These are phyloP conservation scores for Forbesichthys agassizii DNA, from an alignment of 2,113 vertebrate species.

Conservation along the genomic window DNA sequence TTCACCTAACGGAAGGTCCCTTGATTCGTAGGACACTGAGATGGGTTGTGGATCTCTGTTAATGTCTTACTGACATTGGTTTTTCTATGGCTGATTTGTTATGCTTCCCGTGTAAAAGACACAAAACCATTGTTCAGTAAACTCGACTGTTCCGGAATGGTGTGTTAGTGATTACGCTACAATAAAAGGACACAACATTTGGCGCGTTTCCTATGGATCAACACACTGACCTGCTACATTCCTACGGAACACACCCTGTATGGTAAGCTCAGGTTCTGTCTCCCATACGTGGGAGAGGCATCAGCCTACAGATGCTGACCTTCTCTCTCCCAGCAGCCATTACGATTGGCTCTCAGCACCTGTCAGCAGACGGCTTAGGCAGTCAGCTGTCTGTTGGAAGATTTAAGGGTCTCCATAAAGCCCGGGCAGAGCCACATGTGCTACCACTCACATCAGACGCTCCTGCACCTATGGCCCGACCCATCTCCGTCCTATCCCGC, in stretches of 20 bases:
- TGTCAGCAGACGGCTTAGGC: conserved; percentile 19
- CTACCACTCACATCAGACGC: conserved; percentile 44
- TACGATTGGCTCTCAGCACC: neutral
- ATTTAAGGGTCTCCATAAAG: conserved; percentile 53
- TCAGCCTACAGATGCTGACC: conserved; percentile 1
- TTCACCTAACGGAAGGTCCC: conserved; percentile 6
- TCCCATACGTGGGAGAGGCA: neutral
- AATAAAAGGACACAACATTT: too few species aligned
- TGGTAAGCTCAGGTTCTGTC: neutral
- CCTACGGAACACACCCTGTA: too few species aligned
- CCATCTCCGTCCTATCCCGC: conserved; percentile 12
- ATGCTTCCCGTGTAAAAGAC: too few species aligned
- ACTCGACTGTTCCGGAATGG: too few species aligned
- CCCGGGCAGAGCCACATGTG: conserved; percentile 47
- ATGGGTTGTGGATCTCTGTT: too few species aligned
- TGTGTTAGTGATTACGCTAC: neutral
- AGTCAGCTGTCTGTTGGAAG: conserved; percentile 43
- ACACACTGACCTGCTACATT: neutral
- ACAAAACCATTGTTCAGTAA: too few species aligned
- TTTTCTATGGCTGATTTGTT: too few species aligned
- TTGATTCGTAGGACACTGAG: neutral
- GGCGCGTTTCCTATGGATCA: too few species aligned
- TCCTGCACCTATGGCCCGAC: conserved; percentile 47
- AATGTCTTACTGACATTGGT: too few species aligned
- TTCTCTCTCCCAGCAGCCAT: conserved; percentile 1